Base-by-base conservation (phyloP, 2,888 invertebrate genomes). In the Ennomos fuscantarius region DNA sequence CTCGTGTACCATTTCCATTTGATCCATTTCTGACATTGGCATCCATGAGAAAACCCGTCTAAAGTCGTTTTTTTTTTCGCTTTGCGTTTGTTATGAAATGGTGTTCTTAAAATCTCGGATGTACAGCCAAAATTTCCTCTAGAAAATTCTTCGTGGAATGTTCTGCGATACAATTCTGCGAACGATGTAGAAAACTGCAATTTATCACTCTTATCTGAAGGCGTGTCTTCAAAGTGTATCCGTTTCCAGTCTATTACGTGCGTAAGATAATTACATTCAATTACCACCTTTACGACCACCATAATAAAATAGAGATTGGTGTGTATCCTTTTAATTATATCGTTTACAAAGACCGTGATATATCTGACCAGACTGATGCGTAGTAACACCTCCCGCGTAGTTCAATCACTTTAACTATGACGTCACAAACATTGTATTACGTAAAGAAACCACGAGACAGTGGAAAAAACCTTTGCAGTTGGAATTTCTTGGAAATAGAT, bases 401-500 rank as follows among this genome's bases (percentile, higher is more conserved):
- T 43, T 47, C 32, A 51, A 47, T 47, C 8, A 37, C 10, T 31
- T 34, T 8, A 31, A 12, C 6, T 24, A 5, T 24, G 24, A 24
- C 24, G 24, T 37, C 37, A n/a, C 8, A 12, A 47, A 54, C 46
- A 35, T 53, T 12, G 9, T 12, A 15, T 34, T 46, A 32, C 24
- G 8, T 15, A 32, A 12, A 36, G 36, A 12, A 36, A 15, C 12
- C 9, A 47, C 47, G 33, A 11, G 34, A 48, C 32, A 8, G 41
- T 31, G 50, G 54, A 59, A 48, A 54, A 54, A 54, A 37, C 59
- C 59, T 47, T 36, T 34, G 13, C 13, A 57, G 2, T 24, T 24
- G 24, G 6, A 24, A 24, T 24, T 3, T 24, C 3, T 24, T 1
- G 3, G 3, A 24, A 24, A 1, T 24, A 24, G 24, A 24, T 24